These are phyloP conservation scores for Polypterus senegalus DNA, from an alignment of 2,113 vertebrate species.

Conservation along the genomic window DNA sequence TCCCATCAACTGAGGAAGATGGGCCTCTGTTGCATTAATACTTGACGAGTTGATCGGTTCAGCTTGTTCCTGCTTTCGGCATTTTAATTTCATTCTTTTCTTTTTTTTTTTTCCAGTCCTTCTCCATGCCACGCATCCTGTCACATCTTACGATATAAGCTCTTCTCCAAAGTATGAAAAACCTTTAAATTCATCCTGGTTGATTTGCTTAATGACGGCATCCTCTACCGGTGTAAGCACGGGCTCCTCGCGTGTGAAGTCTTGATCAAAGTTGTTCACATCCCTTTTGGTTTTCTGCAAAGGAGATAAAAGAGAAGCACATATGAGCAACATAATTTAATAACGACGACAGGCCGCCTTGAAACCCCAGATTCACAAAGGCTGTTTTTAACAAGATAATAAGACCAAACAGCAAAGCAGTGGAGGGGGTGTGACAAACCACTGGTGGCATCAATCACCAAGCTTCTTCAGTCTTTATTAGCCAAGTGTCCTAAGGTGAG, in stretches of 20 bases:
- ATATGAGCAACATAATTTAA: no score
- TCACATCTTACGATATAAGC: slow-evolving; percentile 58
- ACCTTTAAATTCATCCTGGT: slow-evolving; percentile 97
- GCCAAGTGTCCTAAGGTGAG: no score
- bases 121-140: slow-evolving; percentile 21
- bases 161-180: slow-evolving; percentile 96
- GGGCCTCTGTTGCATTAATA: background rate
- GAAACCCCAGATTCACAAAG: no score
- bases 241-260: slow-evolving; percentile 95
- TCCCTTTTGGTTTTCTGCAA: slow-evolving; percentile 95
- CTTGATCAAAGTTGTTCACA: slow-evolving; percentile 98
- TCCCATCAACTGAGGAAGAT: no score
- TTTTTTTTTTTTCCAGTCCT: background rate
- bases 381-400: no score
- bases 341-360: no score
- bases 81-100: background rate
- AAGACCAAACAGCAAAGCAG: no score
- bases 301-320: slow-evolving; percentile 29
- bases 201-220: slow-evolving; percentile 94
- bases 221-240: slow-evolving; percentile 88
- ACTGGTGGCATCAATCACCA: no score
- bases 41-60: background rate
- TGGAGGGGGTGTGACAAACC: no score
- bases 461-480: no score
- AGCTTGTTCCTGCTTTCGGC: background rate